Base-by-base conservation (phyloP, 1,140 invertebrate genomes). In the Heliconius himera region DNA sequence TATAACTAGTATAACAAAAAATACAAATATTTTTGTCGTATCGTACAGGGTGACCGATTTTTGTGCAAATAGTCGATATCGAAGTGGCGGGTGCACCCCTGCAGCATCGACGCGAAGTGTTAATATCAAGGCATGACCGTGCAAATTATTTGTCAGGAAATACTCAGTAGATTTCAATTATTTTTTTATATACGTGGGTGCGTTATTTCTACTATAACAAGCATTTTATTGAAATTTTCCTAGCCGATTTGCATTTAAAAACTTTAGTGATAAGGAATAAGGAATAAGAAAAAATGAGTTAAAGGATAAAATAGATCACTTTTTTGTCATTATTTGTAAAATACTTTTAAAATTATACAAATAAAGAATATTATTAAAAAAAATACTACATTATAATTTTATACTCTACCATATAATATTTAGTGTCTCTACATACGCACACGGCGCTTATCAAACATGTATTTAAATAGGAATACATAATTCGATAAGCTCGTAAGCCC, bases 81-180 rank as follows among this genome's bases (percentile, higher is more conserved):
- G 26, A 16, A 66, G 60, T 66, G 60, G 16, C 54, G 54, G 26
- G 60, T 66, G 60, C 13, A 66, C 60, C 60, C 60, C 60, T 66
- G 60, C 26, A 66, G 11, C 22, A 8, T 18, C 11, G 4, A 66
- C 60, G 9, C 22, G 0, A 29, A 26, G 60, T 66, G 26, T 66
- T 66, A 66, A 66, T 66, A 66, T 66, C 22, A 29, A 66, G 26
- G 26, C 60, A 66, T 66, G 60, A 66, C 60, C 13, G 60, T 66
- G 60, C 60, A 66, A 13, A 29, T 29, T 66, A 18, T 29, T 66
- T n/a, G 26, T 20, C 18, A 20, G 18, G 0, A 13, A 11, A 66
- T 26, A 26, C 13, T 6, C 4, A 29, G 26, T 66, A 66, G 9
- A 1, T 29, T 29, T 3, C 9, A 11, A 66, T 66, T 22, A 26